Evolutionary conservation across 1,140 invertebrate species (phyloP).

Genomic region (Brachionus rubens): DNA sequence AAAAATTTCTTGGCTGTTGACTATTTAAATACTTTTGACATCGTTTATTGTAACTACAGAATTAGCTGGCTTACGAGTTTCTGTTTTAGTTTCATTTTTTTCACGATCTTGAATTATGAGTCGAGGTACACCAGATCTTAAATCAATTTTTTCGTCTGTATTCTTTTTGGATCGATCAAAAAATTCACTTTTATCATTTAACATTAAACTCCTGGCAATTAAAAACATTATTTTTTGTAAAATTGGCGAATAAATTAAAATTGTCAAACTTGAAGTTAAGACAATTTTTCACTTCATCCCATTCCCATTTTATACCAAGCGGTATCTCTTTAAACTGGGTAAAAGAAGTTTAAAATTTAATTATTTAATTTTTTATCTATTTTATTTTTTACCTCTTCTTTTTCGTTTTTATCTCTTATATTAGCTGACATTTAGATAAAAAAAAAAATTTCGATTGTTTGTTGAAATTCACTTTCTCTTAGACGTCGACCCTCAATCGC

Average conservation of each 20-base stretch:
- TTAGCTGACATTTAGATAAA: constrained; percentile 25
- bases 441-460: neutral
- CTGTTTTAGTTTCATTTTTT: constrained; percentile 3
- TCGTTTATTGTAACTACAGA: constrained; percentile 29
- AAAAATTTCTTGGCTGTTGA: neutral
- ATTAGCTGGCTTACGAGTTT: neutral
- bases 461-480: neutral
- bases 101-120: constrained; percentile 24
- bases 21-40: constrained; percentile 37
- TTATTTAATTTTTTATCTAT: neutral
- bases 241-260: neutral
- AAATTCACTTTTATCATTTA: constrained; percentile 43
- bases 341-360: neutral
- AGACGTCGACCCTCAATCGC: too few species aligned
- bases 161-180: constrained; percentile 28
- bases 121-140: constrained; percentile 30
- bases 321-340: constrained; percentile 12
- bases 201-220: neutral
- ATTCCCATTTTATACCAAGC: constrained; percentile 44
- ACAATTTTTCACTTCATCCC: constrained; percentile 28
- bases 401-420: constrained; percentile 25
- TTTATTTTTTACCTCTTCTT: constrained; percentile 10
- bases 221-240: neutral
- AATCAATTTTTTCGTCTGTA: constrained; percentile 36
- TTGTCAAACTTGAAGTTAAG: constrained; percentile 1